A percentile compares a stretch with the other conserved stretches of the same genome.
Conservation (phyloP, 2,113 vertebrate species). For the Sceloporus undulatus region DNA sequence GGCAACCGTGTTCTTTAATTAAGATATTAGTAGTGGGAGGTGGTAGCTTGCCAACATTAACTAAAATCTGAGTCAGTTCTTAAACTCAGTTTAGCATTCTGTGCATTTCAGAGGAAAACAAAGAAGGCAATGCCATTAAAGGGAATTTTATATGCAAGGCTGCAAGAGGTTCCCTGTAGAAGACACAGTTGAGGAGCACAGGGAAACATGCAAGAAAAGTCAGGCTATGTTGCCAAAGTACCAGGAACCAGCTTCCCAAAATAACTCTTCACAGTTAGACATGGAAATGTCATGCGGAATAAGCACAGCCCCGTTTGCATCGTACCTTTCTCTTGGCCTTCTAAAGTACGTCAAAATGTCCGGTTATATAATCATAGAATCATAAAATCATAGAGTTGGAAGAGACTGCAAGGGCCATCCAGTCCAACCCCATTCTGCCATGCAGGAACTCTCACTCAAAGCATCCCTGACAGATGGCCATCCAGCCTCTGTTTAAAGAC, state of each 20-base stretch:
- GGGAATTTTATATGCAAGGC: neutral
- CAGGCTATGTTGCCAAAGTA: neutral
- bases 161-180: neutral
- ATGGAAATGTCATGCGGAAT: neutral
- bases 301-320: neutral
- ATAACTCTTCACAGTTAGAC: neutral
- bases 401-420: no score
- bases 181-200: neutral
- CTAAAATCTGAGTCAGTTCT: neutral
- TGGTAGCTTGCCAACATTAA: neutral
- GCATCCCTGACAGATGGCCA: no score
- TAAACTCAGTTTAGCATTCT: no score
- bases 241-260: neutral
- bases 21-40: neutral
- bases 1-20: neutral
- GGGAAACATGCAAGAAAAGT: neutral
- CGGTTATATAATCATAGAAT: neutral
- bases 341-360: constrained; percentile 13
- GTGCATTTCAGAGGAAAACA: neutral
- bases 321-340: constrained; percentile 6
- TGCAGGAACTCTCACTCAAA: neutral
- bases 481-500: no score
- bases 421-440: no score
- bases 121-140: neutral
- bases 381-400: neutral